Evolutionary conservation across 2,797 vertebrate genomes (phyloP), one percentile per base, ranked within the genome.

Genomic region (Sphaeramia orbicularis): DNA sequence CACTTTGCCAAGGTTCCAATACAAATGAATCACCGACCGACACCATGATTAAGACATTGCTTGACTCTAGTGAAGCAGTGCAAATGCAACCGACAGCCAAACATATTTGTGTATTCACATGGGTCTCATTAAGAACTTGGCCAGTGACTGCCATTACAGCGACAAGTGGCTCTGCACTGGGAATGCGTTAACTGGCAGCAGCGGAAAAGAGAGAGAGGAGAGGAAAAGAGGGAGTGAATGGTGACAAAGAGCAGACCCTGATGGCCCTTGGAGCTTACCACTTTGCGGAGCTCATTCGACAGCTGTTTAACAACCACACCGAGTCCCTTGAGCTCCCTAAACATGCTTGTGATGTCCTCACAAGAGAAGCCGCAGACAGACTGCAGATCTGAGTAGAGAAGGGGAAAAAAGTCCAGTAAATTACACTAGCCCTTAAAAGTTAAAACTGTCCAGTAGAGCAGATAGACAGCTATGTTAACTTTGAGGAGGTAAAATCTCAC

Each of bases 331-430:
- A 99, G 90, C 84, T 99, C 98, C 69, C 95, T 93, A 74, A 97
- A 96, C 95, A 99, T 96, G 89, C 91, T 93, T 75, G 94, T 89
- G 54, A 99, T 93, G 70, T 99, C 97, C 0, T 98, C 96, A 58
- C 98, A 99, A 35, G 97, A 96, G 90, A 97, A 95, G n/a, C 97
- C 97, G 13, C 98, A 99, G 80, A 98, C 93, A 35, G 95, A 92
- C 67, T 96, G 95, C 60, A 95, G 89, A 79, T 96, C 97, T 95
- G 81, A 55, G 37, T 7, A 8, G 6, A 53, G 54, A 44, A 76
- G 50, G 63, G 50, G 64, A 47, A 52, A 56, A 14, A 56, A 60
- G 11, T 30, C 19, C 42, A 47, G 27, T 66, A 36, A 76, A 54
- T 89, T 16, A 79, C 35, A 51, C 45, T 4, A 18, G 4, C 30